A percentile compares a stretch with the other conserved stretches of the same genome.
phyloP scores from a whole-genome alignment of 2,113 vertebrate genomes.

The Pterocles burchelli region DNA sequence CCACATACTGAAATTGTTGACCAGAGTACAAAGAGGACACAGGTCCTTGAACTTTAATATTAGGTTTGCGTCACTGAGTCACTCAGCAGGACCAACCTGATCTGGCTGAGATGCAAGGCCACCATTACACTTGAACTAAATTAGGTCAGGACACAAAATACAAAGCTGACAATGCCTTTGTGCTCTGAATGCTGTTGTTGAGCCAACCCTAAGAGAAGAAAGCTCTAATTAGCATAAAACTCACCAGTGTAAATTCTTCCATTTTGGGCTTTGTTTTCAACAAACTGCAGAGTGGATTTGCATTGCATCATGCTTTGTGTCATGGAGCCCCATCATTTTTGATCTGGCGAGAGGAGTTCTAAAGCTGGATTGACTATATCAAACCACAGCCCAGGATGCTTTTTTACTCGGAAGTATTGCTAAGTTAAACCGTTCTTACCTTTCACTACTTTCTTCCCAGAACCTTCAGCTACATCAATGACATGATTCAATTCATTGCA shows the following conservation, averaged over 20 bases:
- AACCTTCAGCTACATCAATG: not conserved
- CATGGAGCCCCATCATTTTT: not conserved
- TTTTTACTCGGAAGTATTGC: not conserved
- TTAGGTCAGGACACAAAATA: slow-evolving; percentile 6
- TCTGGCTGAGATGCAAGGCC: not conserved
- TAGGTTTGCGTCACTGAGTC: not conserved
- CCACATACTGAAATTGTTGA: not conserved
- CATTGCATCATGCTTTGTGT: not conserved
- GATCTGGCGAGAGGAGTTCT: not conserved
- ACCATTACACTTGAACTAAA: not conserved
- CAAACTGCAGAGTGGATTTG: not conserved
- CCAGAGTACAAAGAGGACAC: not conserved
- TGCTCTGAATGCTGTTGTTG: not conserved
- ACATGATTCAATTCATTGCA: not conserved
- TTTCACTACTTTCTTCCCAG: not conserved
- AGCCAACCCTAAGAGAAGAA: not conserved
- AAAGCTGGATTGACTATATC: not conserved
- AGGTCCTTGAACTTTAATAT: not conserved
- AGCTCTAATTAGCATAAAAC: not conserved
- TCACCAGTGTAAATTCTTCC: not conserved
- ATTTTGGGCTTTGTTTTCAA: not conserved
- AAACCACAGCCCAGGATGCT: not conserved
- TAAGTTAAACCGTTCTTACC: not conserved
- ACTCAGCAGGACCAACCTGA: slow-evolving; percentile 19
- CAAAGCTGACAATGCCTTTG: not conserved